Conservation (phyloP, 1,140 invertebrate genomes). For the Drosophila ambigua region DNA sequence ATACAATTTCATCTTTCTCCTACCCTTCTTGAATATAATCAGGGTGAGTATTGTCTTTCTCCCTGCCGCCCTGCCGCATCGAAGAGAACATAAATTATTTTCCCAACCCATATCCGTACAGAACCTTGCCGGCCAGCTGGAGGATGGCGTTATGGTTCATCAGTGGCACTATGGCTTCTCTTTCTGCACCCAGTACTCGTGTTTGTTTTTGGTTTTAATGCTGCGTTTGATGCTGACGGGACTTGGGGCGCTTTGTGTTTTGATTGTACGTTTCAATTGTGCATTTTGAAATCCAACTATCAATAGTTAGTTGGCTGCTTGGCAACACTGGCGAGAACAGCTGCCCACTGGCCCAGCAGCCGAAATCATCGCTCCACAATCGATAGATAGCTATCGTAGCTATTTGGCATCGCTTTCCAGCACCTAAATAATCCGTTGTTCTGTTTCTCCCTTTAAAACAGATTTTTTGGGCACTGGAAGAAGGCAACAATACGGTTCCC, state of each 20-base stretch:
- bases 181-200: slow-evolving; percentile 48
- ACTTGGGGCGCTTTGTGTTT: slow-evolving; percentile 19
- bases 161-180: slow-evolving; percentile 72
- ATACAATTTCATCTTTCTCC: slow-evolving; percentile 61
- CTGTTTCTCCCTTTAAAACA: slow-evolving; percentile 2
- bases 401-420: neutral
- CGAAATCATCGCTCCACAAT: no score
- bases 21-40: slow-evolving; percentile 65
- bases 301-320: no score
- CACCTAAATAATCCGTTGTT: neutral
- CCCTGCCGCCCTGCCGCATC: no score
- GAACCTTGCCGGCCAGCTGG: slow-evolving; percentile 56
- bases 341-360: no score
- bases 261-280: slow-evolving; percentile 38
- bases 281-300: no score
- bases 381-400: neutral
- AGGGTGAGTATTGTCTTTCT: slow-evolving; percentile 38
- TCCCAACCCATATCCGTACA: slow-evolving; percentile 3
- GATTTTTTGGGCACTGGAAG: slow-evolving; percentile 30
- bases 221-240: slow-evolving; percentile 45
- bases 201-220: slow-evolving; percentile 49
- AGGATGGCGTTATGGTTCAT: slow-evolving; percentile 67
- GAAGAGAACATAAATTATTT: neutral
- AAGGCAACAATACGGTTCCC: neutral
- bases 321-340: no score